Percentiles rank a stretch among this genome's conserved stretches.
Conservation (phyloP, 2,113 vertebrate genomes). For the Solenodon paradoxus region DNA sequence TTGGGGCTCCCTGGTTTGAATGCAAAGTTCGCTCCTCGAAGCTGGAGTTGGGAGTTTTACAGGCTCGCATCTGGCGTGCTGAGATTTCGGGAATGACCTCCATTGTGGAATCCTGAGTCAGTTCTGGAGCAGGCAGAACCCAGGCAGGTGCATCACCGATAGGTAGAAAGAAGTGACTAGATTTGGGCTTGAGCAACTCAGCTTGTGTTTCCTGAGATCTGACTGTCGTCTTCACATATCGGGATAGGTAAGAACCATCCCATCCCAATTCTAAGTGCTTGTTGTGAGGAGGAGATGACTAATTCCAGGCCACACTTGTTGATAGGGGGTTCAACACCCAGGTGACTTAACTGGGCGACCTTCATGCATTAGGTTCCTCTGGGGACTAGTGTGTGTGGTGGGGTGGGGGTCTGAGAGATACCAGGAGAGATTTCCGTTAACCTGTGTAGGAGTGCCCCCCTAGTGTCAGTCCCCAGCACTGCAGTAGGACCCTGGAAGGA, state of each 20-base stretch:
- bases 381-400: too few relatives aligned
- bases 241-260: neutral
- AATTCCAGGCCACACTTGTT: neutral
- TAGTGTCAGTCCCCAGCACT: neutral
- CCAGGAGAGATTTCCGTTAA: neutral
- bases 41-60: neutral
- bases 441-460: neutral
- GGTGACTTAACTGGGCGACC: neutral
- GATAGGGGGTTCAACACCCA: neutral
- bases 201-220: neutral
- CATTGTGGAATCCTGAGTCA: neutral
- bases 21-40: too few relatives aligned
- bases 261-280: neutral
- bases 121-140: neutral
- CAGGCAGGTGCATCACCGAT: neutral
- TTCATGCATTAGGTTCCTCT: neutral
- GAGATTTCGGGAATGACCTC: neutral
- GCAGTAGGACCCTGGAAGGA: neutral
- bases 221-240: neutral
- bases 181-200: neutral
- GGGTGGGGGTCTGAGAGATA: too few relatives aligned
- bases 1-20: neutral
- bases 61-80: accelerated
- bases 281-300: neutral
- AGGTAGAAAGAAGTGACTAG: neutral